Evolutionary conservation across 2,888 invertebrate genomes (phyloP), one percentile per base, ranked within the genome.

Genomic region (Oscheius myriophilus): DNA sequence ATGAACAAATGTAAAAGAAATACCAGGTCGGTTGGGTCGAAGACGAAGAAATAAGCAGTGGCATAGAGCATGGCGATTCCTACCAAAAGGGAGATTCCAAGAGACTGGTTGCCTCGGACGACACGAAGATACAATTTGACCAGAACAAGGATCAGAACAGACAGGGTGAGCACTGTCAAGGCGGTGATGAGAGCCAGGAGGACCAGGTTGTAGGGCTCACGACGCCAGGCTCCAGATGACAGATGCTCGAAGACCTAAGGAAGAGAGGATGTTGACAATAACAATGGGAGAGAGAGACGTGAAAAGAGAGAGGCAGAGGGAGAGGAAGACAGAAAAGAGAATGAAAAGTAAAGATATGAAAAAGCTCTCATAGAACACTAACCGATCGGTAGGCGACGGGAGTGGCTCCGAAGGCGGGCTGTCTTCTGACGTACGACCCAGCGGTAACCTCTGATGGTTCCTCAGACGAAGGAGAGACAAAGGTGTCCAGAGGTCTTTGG

Each of bases 71-170:
- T 57, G 45, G 82, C 76, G 46, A 86, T 84, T 63, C 85, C 84
- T 61, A 78, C 64, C n/a, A 86, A 73, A 16, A 84, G 74, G 18
- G 81, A 79, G 46, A 86, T 83, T 52, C 86, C 86, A n/a, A 86
- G 74, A 9, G 82, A 82, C 67, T 86, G 86, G 71, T 85, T 85
- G 52, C 86, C 76, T 69, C 82, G 81, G 14, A 85, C 81, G 2
- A 83, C 82, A 4, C 85, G 75, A 4, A 75, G 72, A 55, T 80
- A 85, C 26, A 85, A 68, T 63, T 85, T 85, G 43, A 79, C 73
- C 1, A 79, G 55, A 45, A 85, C 72, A 9, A 77, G 65, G 14
- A 82, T 61, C 25, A 84, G 64, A 54, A 78, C 78, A 1, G 82
- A 73, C 41, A 83, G 57, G 9, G 82, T 77, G 1, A 82, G 46